Conservation (phyloP, 2,888 invertebrate species). For the Caenorhabditis panamensis region DNA sequence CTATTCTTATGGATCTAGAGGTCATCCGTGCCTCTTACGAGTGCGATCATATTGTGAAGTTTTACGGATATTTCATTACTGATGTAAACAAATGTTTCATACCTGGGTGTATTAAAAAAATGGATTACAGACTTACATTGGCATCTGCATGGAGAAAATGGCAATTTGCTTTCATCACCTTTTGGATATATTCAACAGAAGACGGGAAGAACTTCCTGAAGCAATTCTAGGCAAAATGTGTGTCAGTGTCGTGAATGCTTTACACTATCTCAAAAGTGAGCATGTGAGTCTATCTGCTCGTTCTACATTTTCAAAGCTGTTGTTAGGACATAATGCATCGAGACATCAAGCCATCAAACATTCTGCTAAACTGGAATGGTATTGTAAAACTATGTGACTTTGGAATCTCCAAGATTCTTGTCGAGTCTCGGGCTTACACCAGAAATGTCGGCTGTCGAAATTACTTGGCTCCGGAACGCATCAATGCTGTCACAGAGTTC, state of each 20-base stretch:
- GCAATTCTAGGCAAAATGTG: constrained; percentile 96
- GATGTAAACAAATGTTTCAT: constrained; percentile 85
- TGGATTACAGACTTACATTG: constrained; percentile 87
- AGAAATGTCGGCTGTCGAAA: not conserved
- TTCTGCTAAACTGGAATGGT: constrained; percentile 92
- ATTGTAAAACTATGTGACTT: constrained; percentile 98
- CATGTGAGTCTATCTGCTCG: constrained; percentile 83
- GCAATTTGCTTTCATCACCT: constrained; percentile 98
- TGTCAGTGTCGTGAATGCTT: constrained; percentile 95
- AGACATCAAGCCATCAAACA: constrained; percentile 89
- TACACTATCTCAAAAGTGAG: constrained; percentile 96
- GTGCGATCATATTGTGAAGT: constrained; percentile 96
- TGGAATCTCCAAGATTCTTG: constrained; percentile 86
- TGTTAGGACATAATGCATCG: constrained; percentile 76
- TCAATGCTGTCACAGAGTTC: too few species aligned
- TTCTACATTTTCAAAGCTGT: not conserved
- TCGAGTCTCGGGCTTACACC: not conserved
- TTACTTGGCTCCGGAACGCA: not conserved
- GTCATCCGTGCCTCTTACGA: constrained; percentile 96
- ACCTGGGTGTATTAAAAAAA: not conserved
- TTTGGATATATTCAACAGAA: too few species aligned
- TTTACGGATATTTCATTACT: constrained; percentile 97
- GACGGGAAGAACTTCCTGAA: constrained; percentile 89
- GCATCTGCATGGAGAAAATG: constrained; percentile 99
- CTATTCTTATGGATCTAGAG: constrained; percentile 95